phyloP scores from a whole-genome alignment of 2,797 vertebrate species.

The Buceros bicornis region DNA sequence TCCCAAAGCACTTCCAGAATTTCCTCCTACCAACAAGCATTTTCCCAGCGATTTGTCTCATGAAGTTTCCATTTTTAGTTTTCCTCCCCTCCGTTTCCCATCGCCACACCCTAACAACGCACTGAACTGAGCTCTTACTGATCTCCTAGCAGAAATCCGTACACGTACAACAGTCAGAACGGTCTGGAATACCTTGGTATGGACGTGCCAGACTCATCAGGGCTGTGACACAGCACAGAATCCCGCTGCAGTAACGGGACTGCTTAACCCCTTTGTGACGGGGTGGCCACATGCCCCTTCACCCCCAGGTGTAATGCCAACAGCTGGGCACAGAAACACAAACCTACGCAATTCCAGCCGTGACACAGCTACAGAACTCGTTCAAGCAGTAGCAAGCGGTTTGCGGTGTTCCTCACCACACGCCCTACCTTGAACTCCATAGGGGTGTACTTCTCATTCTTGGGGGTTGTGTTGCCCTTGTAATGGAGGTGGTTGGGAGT shows the following conservation, averaged over 20 bases:
- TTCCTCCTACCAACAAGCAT: not conserved
- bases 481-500: constrained; percentile 93
- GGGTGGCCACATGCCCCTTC: not conserved
- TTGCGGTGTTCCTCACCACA: not conserved
- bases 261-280: constrained; percentile 33
- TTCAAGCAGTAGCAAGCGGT: not conserved
- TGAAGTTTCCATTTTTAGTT: constrained; percentile 59
- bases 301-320: not conserved
- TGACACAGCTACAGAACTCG: not conserved
- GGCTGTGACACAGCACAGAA: constrained; percentile 45
- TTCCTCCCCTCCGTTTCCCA: constrained; percentile 59
- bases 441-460: constrained; percentile 96
- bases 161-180: constrained; percentile 32
- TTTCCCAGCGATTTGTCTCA: constrained; percentile 34
- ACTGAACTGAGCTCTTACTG: constrained; percentile 30
- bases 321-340: constrained; percentile 33
- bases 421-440: constrained; percentile 96
- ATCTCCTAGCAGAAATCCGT: constrained; percentile 26
- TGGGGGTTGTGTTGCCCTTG: constrained; percentile 91
- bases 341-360: not conserved
- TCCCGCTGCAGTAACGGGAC: constrained; percentile 24
- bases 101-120: constrained; percentile 22
- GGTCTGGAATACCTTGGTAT: constrained; percentile 8
- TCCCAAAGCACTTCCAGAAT: constrained; percentile 28
- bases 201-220: constrained; percentile 30